These are phyloP conservation scores for Dryobotodes eremita DNA, from an alignment of 2,888 invertebrate species.

Conservation along the genomic window DNA sequence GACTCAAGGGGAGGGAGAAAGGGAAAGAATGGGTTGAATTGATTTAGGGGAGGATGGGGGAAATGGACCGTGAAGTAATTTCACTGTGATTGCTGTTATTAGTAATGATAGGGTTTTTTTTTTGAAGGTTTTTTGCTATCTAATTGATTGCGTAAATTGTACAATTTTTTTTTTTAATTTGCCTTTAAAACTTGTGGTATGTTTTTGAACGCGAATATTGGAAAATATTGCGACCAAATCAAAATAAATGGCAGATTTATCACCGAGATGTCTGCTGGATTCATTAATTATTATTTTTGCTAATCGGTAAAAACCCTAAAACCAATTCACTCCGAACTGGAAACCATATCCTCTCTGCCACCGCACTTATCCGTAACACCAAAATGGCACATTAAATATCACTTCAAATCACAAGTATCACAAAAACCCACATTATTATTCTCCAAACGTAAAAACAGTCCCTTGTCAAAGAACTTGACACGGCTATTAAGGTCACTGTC, in stretches of 20 bases:
- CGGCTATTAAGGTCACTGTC: slow-evolving; percentile 46
- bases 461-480: slow-evolving; percentile 36
- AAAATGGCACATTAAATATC: slow-evolving; percentile 39
- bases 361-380: background rate
- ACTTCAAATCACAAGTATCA: slow-evolving; percentile 25
- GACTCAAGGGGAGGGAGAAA: slow-evolving; percentile 1
- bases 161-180: background rate
- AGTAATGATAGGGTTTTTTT: slow-evolving; percentile 1
- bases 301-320: background rate
- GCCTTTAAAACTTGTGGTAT: background rate
- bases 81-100: slow-evolving; percentile 19
- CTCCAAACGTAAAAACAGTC: slow-evolving; percentile 43
- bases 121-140: too few species aligned
- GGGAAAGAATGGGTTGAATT: slow-evolving; percentile 40
- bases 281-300: background rate
- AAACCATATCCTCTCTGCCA: too few species aligned
- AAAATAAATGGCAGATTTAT: background rate
- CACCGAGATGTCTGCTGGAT: background rate
- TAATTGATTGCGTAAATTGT: background rate
- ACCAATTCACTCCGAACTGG: background rate
- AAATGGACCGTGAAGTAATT: slow-evolving; percentile 25
- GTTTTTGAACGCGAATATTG: background rate
- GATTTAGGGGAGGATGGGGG: slow-evolving; percentile 34
- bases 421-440: slow-evolving; percentile 43
- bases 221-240: background rate